Evolutionary conservation across 2,113 vertebrate species (phyloP).

Genomic region (Podarcis muralis): DNA sequence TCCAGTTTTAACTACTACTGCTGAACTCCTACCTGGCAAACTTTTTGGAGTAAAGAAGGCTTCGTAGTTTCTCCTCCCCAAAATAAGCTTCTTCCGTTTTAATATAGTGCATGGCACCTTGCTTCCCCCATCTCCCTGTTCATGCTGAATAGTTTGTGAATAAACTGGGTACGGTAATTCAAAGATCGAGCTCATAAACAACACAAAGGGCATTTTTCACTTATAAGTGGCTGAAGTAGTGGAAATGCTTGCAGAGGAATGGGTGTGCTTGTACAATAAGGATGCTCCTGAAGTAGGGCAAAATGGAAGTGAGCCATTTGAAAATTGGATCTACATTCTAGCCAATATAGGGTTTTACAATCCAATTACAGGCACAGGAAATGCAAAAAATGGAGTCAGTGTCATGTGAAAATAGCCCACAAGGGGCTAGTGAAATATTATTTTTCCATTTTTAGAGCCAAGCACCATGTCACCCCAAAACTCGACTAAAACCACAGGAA

Average conservation of each 20-base stretch:
- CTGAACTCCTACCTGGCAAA: background rate
- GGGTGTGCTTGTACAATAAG: background rate
- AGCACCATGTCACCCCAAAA: background rate
- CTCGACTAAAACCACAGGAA: background rate
- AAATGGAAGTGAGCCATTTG: background rate
- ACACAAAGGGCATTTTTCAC: background rate
- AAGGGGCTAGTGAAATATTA: conserved; percentile 11
- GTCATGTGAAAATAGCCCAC: conserved; percentile 9
- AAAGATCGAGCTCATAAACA: conserved; percentile 9
- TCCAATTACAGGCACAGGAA: background rate
- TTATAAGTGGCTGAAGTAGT: background rate
- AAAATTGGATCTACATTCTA: background rate
- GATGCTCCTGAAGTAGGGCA: background rate
- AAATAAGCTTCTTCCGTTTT: background rate
- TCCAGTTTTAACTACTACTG: background rate
- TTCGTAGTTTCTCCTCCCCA: background rate
- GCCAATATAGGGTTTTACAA: background rate
- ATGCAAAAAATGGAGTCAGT: background rate
- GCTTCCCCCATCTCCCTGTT: background rate
- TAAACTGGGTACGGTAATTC: conserved; percentile 30
- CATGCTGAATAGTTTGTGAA: conserved; percentile 29
- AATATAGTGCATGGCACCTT: conserved; percentile 8
- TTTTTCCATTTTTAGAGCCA: background rate
- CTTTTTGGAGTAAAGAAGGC: background rate
- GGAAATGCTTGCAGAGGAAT: background rate